A percentile compares a stretch with the other conserved stretches of the same genome.
phyloP scores from a whole-genome alignment of 2,797 vertebrate genomes.

The Acanthurus lineatus region DNA sequence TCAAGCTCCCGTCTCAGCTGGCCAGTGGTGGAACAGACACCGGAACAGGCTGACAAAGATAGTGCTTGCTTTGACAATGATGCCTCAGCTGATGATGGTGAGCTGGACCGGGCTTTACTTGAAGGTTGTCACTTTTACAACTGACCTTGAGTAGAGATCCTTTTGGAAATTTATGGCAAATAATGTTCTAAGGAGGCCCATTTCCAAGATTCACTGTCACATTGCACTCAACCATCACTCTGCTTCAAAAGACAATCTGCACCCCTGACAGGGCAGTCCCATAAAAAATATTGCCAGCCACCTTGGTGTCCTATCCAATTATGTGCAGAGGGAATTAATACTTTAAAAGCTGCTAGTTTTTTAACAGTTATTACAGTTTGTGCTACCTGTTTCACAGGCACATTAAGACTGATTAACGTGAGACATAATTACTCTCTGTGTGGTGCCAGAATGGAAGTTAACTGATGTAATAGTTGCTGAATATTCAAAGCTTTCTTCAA shows the following conservation, averaged over 20 bases:
- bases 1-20: constrained; percentile 71
- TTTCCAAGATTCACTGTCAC: constrained; percentile 94
- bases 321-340: constrained; percentile 93
- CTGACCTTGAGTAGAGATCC: constrained; percentile 90
- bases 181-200: constrained; percentile 88
- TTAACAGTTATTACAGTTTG: constrained; percentile 92
- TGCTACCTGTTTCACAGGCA: constrained; percentile 86
- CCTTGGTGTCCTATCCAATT: constrained; percentile 92
- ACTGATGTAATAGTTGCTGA: constrained; percentile 83
- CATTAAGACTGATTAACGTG: constrained; percentile 88
- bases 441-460: constrained; percentile 84
- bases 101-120: constrained; percentile 71
- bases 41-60: constrained; percentile 60
- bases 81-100: constrained; percentile 58
- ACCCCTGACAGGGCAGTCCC: constrained; percentile 89
- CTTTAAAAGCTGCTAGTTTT: constrained; percentile 92
- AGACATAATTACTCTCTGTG: constrained; percentile 85
- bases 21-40: constrained; percentile 75
- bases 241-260: constrained; percentile 90
- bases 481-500: constrained; percentile 73
- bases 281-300: constrained; percentile 90
- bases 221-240: constrained; percentile 88
- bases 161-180: constrained; percentile 90
- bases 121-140: constrained; percentile 84
- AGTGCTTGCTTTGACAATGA: constrained; percentile 25